Evolutionary conservation across 2,113 vertebrate species (phyloP), one percentile per base, ranked within the genome.

Genomic region (Sapajus apella): DNA sequence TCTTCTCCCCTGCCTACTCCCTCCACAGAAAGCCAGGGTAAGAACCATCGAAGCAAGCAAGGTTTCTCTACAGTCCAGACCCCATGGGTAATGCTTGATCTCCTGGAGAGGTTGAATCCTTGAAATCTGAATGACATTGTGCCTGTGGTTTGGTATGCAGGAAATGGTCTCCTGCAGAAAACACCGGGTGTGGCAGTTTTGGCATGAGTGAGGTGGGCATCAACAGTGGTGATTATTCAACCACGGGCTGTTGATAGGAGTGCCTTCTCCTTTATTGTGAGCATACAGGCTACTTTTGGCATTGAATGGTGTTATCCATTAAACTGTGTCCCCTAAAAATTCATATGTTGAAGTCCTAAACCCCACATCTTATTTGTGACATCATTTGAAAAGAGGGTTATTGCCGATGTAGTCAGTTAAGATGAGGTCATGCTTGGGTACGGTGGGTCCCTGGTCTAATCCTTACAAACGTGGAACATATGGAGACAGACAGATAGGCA

Each of bases 121-220:
- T 1, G 7, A 64, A 16, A 37, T 12, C 6, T 8, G 55, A 80
- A 32, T 17, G 12, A 7, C 40, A 13, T 8, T 12, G 11, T 2
- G 2, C 14, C 6, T 10, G 20, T 0, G 2, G 3, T 56, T 30
- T 27, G 1, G 8, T 13, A 6, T 16, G 17, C 3, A n/a, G n/a
- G 18, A 25, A 81, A 21, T 0, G 5, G 13, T 23, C 8, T 27
- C 25, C 40, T 20, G 27, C 56, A 82, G 50, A 50, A 40, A 47
- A 55, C 6, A 10, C 13, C 30, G 20, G 9, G 2, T 0, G 0
- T 17, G 52, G 8, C n/a, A 37, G 76, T 14, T 45, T 32, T 2
- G 16, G 17, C 30, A 1, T 25, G 16, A 50, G 9, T 8, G 11
- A 43, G 6, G 4, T 35, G 1, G 64, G 4, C 0, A 0, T 70